phyloP scores from a whole-genome alignment of 2,888 invertebrate species.

The Drosophila macrospina region DNA sequence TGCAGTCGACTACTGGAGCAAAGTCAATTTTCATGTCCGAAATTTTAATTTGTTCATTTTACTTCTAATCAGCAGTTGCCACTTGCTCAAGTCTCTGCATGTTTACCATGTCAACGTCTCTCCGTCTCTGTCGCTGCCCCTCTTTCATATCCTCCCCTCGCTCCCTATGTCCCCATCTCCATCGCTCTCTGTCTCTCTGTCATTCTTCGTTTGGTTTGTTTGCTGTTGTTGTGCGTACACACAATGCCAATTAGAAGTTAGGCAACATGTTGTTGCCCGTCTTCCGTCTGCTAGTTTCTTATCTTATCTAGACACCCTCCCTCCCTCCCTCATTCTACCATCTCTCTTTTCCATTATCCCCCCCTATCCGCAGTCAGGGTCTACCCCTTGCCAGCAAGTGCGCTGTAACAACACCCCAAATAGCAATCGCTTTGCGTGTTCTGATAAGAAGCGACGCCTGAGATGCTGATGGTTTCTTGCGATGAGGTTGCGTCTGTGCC shows the following conservation, averaged over 20 bases:
- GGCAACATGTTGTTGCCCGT: constrained; percentile 48
- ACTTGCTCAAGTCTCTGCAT: constrained; percentile 29
- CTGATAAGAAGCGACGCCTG: constrained; percentile 26
- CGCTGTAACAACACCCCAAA: constrained; percentile 12
- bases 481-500: constrained; percentile 8
- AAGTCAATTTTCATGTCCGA: background rate
- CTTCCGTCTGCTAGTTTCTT: constrained; percentile 25
- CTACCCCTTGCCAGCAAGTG: too few relatives aligned
- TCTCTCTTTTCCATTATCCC: background rate
- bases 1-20: background rate
- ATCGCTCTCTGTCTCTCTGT: background rate
- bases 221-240: constrained; percentile 46
- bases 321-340: background rate
- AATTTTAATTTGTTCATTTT: background rate
- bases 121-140: too few relatives aligned
- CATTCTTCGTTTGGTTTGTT: background rate
- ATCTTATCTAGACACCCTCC: constrained; percentile 55
- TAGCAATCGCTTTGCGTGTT: constrained; percentile 9
- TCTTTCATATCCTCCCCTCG: background rate
- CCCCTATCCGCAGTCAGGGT: too few relatives aligned
- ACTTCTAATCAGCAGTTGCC: constrained; percentile 36
- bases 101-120: constrained; percentile 26
- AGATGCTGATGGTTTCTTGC: constrained; percentile 37
- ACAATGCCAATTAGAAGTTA: constrained; percentile 76
- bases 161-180: background rate